Evolutionary conservation across 2,113 vertebrate genomes (phyloP).

Genomic region (Okapia johnstoni): DNA sequence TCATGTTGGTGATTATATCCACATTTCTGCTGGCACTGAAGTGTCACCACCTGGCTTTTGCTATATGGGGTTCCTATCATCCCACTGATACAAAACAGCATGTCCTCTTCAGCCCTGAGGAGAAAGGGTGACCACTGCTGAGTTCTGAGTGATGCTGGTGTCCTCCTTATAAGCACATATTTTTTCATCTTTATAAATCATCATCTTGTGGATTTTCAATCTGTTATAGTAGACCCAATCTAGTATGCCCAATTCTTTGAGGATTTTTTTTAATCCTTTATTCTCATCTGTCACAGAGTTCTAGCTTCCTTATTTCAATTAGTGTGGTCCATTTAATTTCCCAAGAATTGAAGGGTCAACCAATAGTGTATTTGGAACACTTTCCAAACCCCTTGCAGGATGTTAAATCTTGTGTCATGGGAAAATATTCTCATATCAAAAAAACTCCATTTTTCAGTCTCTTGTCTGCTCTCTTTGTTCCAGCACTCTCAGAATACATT

Average conservation of each 20-base stretch:
- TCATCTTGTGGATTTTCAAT: not conserved
- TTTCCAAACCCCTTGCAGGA: not conserved
- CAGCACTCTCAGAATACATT: not conserved
- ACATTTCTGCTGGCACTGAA: not conserved
- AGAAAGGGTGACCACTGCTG: not conserved
- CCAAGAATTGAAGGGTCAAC: not conserved
- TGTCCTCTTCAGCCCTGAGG: not conserved
- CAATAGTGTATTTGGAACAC: not conserved
- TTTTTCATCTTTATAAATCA: not conserved
- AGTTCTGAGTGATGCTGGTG: not conserved
- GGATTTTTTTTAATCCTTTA: not conserved
- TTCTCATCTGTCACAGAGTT: not conserved
- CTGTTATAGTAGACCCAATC: not conserved
- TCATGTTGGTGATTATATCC: not conserved
- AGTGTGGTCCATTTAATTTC: not conserved
- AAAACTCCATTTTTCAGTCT: not conserved
- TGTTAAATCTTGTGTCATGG: not conserved
- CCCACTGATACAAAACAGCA: not conserved
- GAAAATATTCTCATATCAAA: not conserved
- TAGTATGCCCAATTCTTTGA: not conserved
- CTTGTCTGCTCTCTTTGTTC: not conserved
- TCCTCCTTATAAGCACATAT: not conserved
- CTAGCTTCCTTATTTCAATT: not conserved
- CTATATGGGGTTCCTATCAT: not conserved
- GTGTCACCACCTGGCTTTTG: not conserved